Base-by-base conservation (phyloP, 2,797 vertebrate species). In the Neostethus bicornis region DNA sequence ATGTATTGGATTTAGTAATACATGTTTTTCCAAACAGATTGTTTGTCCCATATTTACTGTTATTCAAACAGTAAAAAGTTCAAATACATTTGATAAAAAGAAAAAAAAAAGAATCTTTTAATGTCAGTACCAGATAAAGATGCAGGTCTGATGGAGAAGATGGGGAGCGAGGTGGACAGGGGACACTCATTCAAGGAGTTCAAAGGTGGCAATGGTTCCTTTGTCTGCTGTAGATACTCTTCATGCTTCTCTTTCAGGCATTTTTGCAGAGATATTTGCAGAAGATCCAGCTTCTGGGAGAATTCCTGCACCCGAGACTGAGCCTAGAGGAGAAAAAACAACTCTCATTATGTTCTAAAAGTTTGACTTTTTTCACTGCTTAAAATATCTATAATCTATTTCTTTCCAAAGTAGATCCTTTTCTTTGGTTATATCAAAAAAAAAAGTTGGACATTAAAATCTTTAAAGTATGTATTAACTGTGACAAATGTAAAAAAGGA, bases 221-320 rank as follows among this genome's bases (percentile, higher is more conserved):
- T 35, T 17, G 80, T 64, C 26, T 28, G 25, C 52, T 39, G 39
- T 1, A 83, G 71, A 52, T 91, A 85, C 14, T 90, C 85, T 7
- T 80, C 73, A 21, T 84, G 85, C 47, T 93, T 87, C 4, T 91
- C 88, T 44, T 74, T 81, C 47, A 92, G 86, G 44, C 92, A 84
- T 47, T 34, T 82, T 56, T 96, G 94, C 73, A 96, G 73, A 13
- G 94, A 93, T 44, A 93, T 84, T 1, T 84, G 91, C 38, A 98
- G 83, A 21, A 97, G 89, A 61, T 94, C 90, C 61, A 96, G 89
- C 77, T 94, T 96, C 89, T 96, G 95, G 47, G 93, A 93, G n/a
- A 94, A 95, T 51, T 96, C 94, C 29, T 93, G 92, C 46, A 95
- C 90, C 53, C 92, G 91, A 14, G 84, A 66, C 83, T 92, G 93